Conservation (phyloP, 2,113 vertebrate species). For the Zosterops pallidus region DNA sequence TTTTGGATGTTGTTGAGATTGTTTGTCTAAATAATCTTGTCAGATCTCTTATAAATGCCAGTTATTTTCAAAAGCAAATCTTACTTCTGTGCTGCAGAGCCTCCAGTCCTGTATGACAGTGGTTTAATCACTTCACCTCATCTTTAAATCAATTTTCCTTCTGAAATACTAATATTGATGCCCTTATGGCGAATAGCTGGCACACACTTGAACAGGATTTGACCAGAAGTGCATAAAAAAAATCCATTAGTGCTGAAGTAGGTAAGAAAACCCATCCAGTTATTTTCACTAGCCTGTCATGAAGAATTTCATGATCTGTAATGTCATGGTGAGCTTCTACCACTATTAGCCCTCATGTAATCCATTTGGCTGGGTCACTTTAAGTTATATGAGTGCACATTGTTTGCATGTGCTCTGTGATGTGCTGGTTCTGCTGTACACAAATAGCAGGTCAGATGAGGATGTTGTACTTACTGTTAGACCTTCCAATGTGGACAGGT, state of each 20-base stretch:
- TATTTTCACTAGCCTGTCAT: not conserved
- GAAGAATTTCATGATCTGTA: not conserved
- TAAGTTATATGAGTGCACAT: no score
- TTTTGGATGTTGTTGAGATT: not conserved
- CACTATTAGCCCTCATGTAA: fast-evolving
- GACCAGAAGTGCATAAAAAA: not conserved
- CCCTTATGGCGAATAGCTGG: not conserved
- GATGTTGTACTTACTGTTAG: fast-evolving
- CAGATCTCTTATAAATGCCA: not conserved
- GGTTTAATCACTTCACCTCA: not conserved
- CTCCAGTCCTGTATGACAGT: not conserved
- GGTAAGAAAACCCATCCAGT: not conserved
- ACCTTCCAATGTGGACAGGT: not conserved
- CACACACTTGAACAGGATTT: not conserved
- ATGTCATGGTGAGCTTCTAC: not conserved
- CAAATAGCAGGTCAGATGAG: not conserved
- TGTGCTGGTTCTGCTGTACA: not conserved
- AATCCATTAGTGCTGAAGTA: not conserved
- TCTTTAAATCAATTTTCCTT: not conserved
- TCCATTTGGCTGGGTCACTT: not conserved
- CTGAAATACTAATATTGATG: not conserved
- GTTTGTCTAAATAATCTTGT: not conserved
- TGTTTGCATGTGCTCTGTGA: not conserved
- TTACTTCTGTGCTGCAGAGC: not conserved
- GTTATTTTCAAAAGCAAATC: not conserved